Conservation (phyloP, 2,888 invertebrate genomes). For the Microctonus hyperodae region DNA sequence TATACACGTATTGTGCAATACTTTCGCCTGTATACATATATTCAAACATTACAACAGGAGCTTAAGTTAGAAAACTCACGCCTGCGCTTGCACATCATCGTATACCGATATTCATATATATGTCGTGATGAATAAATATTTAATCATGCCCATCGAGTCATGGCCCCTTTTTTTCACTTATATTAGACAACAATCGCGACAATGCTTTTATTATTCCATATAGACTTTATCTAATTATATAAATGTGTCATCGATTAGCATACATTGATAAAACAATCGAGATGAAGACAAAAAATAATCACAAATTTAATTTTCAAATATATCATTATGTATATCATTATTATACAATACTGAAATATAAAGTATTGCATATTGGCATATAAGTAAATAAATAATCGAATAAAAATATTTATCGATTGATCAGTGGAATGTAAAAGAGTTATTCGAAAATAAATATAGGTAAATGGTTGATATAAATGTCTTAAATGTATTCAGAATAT, state of each 20-base stretch:
- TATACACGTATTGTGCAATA: conserved; percentile 8
- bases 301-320: background rate
- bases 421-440: background rate
- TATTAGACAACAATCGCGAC: background rate
- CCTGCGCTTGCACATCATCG: conserved; percentile 44
- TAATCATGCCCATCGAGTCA: conserved; percentile 52
- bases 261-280: background rate
- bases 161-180: conserved; percentile 37
- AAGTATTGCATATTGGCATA: background rate
- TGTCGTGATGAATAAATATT: conserved; percentile 53
- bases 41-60: conserved; percentile 27
- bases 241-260: background rate
- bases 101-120: background rate
- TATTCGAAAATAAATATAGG: background rate
- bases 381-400: background rate
- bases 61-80: conserved; percentile 41
- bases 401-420: background rate
- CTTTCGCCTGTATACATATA: background rate
- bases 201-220: background rate
- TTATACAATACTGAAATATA: too few relatives aligned
- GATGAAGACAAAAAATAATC: background rate
- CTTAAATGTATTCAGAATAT: background rate
- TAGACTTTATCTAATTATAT: background rate
- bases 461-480: background rate
- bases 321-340: too few relatives aligned